Conservation (phyloP, 2,888 invertebrate species). For the Acleris sparsana region DNA sequence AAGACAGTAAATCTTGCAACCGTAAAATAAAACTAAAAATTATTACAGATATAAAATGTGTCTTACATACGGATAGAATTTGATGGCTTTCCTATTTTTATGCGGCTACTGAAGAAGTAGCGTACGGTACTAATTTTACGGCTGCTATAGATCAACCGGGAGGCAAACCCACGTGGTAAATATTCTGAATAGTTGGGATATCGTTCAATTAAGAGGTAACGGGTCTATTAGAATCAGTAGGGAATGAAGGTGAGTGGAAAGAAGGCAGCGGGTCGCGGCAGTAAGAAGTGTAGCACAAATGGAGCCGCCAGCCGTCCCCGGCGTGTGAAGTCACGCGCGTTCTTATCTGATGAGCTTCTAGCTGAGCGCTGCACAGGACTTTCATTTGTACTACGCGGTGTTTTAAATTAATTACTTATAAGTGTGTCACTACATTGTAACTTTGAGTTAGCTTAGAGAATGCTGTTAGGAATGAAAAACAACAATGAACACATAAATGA, state of each 20-base stretch:
- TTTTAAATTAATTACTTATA: conserved; percentile 22
- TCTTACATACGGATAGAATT: conserved; percentile 59
- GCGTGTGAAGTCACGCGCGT: conserved; percentile 58
- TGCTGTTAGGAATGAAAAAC: no score
- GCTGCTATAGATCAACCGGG: conserved; percentile 54
- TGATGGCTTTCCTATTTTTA: conserved; percentile 64
- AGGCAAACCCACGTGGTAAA: conserved; percentile 44
- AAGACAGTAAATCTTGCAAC: conserved; percentile 65
- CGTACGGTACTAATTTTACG: conserved; percentile 55
- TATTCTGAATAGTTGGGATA: conserved; percentile 43
- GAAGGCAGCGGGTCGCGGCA: conserved; percentile 43
- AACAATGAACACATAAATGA: no score
- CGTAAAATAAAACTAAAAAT: conserved; percentile 68
- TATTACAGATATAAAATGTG: conserved; percentile 67
- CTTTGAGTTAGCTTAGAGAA: background rate
- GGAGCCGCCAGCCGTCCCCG: conserved; percentile 39
- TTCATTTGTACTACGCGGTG: conserved; percentile 33
- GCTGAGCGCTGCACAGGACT: conserved; percentile 37
- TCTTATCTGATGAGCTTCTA: conserved; percentile 58
- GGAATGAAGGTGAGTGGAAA: conserved; percentile 16
- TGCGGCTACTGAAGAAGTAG: conserved; percentile 71
- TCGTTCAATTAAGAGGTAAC: conserved; percentile 37
- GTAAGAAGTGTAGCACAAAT: conserved; percentile 49
- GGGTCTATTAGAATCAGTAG: conserved; percentile 37
- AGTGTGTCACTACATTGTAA: background rate